Evolutionary conservation across 2,888 invertebrate species (phyloP).

Genomic region (Trichopria drosophilae): DNA sequence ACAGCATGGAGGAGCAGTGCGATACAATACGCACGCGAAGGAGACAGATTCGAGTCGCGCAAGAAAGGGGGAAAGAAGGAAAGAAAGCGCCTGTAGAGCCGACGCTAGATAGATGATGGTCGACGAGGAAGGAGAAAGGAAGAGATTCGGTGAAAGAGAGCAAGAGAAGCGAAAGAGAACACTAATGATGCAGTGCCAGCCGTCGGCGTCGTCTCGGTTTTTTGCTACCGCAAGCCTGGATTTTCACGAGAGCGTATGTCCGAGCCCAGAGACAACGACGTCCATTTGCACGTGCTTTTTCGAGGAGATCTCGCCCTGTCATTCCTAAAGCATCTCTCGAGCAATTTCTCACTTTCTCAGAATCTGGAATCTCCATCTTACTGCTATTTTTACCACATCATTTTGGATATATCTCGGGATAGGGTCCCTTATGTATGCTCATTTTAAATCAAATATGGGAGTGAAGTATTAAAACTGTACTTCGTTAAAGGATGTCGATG

Average conservation of each 20-base stretch:
- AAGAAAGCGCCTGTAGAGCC: constrained; percentile 28
- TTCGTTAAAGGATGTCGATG: no score
- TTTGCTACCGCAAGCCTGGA: constrained; percentile 37
- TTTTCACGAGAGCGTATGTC: constrained; percentile 36
- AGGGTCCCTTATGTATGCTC: no score
- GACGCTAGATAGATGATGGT: constrained; percentile 26
- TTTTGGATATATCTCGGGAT: no score
- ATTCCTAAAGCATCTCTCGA: no score
- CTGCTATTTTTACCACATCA: no score
- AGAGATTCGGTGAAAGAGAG: constrained; percentile 31
- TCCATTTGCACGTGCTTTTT: constrained; percentile 19
- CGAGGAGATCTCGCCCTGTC: no score
- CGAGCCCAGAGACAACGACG: constrained; percentile 22
- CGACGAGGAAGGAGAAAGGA: constrained; percentile 35
- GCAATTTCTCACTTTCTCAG: no score
- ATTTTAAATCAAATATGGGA: no score
- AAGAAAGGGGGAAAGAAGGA: constrained; percentile 34
- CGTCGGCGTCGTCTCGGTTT: constrained; percentile 43
- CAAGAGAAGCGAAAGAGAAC: constrained; percentile 33
- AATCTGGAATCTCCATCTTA: no score
- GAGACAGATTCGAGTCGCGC: constrained; percentile 16
- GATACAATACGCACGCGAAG: constrained; percentile 13
- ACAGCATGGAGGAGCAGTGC: constrained; percentile 8
- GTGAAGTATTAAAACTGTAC: no score
- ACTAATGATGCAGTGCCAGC: constrained; percentile 51